Evolutionary conservation across 2,797 vertebrate genomes (phyloP).

Genomic region (Rhynchotus rufescens): DNA sequence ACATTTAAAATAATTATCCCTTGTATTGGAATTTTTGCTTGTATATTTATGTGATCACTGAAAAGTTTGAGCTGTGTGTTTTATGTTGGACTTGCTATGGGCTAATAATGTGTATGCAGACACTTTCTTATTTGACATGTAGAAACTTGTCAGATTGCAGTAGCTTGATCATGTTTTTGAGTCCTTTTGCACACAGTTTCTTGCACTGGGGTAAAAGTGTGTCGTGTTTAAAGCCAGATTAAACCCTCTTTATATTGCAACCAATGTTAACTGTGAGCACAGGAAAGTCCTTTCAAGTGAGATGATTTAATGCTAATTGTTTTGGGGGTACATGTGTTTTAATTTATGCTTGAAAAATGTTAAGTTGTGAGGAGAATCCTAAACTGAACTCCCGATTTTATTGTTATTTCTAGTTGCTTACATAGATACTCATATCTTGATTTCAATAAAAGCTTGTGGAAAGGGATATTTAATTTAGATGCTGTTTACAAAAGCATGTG

Average conservation of each 20-base stretch:
- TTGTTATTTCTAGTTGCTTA: not conserved
- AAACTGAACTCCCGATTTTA: not conserved
- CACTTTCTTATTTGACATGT: not conserved
- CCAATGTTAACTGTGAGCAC: not conserved
- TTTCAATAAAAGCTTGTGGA: not conserved
- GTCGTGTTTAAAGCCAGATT: not conserved
- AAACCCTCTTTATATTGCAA: not conserved
- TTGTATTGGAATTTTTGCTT: not conserved
- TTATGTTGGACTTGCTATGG: accelerated
- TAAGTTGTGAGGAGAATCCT: not conserved
- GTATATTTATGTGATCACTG: not conserved
- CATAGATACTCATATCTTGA: not conserved
- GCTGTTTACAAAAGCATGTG: not conserved
- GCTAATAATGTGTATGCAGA: not conserved
- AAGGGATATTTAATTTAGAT: not conserved
- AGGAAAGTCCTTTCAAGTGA: not conserved
- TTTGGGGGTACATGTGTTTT: not conserved
- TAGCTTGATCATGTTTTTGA: not conserved
- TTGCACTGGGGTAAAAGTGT: not conserved
- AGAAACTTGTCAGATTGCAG: not conserved
- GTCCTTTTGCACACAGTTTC: not conserved
- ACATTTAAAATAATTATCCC: not conserved
- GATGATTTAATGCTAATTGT: not conserved
- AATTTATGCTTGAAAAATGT: not conserved
- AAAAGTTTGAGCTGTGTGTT: not conserved